These are phyloP conservation scores for Keiferia lycopersicella DNA, from an alignment of 2,888 invertebrate genomes.

Conservation along the genomic window DNA sequence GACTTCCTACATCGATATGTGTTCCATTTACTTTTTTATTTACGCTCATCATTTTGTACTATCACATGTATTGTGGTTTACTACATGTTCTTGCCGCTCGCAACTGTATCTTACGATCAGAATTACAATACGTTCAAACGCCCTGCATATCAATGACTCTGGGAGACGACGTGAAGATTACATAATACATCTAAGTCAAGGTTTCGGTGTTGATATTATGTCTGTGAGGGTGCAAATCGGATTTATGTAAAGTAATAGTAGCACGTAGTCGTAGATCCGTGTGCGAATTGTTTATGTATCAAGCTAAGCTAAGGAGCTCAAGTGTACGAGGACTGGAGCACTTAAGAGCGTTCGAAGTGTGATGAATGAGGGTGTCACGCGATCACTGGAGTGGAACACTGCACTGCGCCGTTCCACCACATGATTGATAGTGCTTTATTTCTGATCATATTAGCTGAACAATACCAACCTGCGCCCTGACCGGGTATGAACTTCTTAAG, in stretches of 20 bases:
- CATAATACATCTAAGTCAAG: conserved; percentile 11
- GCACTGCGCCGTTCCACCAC: conserved; percentile 45
- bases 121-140: conserved; percentile 25
- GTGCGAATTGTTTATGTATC: conserved; percentile 37
- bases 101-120: conserved; percentile 19
- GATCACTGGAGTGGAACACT: conserved; percentile 59
- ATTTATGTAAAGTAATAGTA: conserved; percentile 14
- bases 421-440: conserved; percentile 73
- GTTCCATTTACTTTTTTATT: background rate
- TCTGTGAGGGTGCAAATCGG: background rate
- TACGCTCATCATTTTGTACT: conserved; percentile 4
- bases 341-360: conserved; percentile 74
- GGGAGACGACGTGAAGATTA: conserved; percentile 16
- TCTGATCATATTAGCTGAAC: conserved; percentile 55
- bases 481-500: conserved; percentile 7
- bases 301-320: conserved; percentile 40
- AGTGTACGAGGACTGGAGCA: conserved; percentile 58
- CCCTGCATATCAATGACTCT: conserved; percentile 28
- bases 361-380: conserved; percentile 66
- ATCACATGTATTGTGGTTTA: conserved; percentile 4
- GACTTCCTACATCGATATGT: background rate
- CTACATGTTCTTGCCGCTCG: conserved; percentile 11
- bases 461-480: conserved; percentile 24
- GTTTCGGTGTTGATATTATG: conserved; percentile 9
- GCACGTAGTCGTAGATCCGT: conserved; percentile 5